These are phyloP conservation scores for Eurytoma adleriae DNA, from an alignment of 2,888 invertebrate genomes.

Conservation along the genomic window DNA sequence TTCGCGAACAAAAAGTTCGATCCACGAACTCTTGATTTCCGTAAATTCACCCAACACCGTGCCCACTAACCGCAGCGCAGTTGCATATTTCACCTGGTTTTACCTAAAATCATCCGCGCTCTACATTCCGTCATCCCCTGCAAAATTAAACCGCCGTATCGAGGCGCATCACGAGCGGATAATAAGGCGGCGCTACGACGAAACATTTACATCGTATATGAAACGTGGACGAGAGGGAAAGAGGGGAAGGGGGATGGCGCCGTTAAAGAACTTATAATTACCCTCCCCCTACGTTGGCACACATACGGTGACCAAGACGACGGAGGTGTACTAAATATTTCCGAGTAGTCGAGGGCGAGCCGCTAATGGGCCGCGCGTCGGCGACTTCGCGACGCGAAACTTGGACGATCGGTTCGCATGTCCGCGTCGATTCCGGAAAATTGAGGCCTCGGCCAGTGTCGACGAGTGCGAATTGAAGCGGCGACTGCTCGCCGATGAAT, in stretches of 20 bases:
- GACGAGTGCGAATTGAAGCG: no score
- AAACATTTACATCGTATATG: no score
- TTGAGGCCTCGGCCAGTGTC: background rate
- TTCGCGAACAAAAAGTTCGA: no score
- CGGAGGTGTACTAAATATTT: background rate
- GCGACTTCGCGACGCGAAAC: constrained; percentile 9
- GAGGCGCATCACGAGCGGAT: no score
- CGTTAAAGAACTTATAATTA: constrained; percentile 15
- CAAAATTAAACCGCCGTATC: no score
- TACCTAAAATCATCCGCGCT: background rate
- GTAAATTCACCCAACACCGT: no score
- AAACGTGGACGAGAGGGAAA: background rate
- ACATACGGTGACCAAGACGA: background rate
- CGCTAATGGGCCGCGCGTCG: background rate
- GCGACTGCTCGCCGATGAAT: no score
- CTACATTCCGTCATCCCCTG: background rate
- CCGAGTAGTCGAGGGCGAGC: background rate
- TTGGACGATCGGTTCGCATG: constrained; percentile 7
- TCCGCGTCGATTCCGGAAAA: background rate
- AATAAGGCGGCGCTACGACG: no score
- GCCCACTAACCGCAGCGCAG: no score
- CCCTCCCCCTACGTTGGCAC: background rate
- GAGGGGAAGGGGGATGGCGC: no score
- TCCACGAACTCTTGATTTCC: no score
- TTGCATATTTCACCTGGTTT: no score